phyloP scores from a whole-genome alignment of 2,113 vertebrate species.

The Thamnaconus septentrionalis region DNA sequence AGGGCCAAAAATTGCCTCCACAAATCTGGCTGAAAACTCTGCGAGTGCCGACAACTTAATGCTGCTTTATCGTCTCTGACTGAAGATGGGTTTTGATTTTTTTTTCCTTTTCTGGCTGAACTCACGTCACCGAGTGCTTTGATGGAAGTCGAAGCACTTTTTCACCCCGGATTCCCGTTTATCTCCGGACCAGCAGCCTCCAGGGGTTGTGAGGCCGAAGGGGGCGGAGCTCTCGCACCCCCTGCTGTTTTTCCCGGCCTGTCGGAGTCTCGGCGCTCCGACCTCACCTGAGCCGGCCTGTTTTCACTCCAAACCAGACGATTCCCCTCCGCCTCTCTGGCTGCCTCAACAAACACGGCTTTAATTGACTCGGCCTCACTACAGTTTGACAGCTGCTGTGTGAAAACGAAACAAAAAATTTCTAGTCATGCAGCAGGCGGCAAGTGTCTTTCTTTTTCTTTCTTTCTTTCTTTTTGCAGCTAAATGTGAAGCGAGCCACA shows the following conservation, averaged over 20 bases:
- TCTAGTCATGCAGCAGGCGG: too few species aligned
- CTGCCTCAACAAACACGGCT: constrained; percentile 53
- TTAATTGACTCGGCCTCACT: constrained; percentile 22
- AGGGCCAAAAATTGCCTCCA: too few species aligned
- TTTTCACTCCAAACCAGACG: constrained; percentile 68
- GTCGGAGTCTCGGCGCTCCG: constrained; percentile 21
- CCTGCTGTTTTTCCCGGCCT: constrained; percentile 37
- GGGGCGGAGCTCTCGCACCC: constrained; percentile 42
- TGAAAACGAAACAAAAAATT: constrained; percentile 17
- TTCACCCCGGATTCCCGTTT: too few species aligned
- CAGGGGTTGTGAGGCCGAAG: constrained; percentile 6
- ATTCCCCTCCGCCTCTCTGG: constrained; percentile 58
- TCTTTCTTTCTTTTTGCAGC: not conserved
- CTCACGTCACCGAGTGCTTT: too few species aligned
- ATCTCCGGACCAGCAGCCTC: constrained; percentile 20
- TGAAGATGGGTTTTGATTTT: too few species aligned
- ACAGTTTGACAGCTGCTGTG: constrained; percentile 30
- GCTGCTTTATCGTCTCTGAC: too few species aligned
- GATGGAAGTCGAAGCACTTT: too few species aligned
- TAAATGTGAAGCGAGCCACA: constrained; percentile 19
- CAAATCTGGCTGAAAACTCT: too few species aligned
- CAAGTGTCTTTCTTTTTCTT: too few species aligned
- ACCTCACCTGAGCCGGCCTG: constrained; percentile 52
- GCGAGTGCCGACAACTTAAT: too few species aligned
- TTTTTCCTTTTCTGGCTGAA: too few species aligned